A percentile compares a stretch with the other conserved stretches of the same genome.
phyloP scores from a whole-genome alignment of 2,797 vertebrate genomes.

The Capromys pilorides region DNA sequence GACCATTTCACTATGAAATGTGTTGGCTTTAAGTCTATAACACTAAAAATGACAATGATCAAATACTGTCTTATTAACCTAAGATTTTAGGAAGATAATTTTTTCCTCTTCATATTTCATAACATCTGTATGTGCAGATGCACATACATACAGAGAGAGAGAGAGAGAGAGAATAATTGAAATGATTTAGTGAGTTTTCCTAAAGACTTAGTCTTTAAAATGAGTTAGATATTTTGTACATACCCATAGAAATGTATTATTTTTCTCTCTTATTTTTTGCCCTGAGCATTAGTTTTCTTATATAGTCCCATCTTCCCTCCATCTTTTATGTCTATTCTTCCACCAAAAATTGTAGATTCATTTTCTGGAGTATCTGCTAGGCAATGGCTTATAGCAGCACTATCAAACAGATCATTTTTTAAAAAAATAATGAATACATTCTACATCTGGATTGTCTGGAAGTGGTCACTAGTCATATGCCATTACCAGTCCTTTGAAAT shows the following conservation, averaged over 20 bases:
- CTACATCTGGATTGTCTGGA: background rate
- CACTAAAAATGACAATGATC: background rate
- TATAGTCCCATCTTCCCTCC: background rate
- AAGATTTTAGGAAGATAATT: background rate
- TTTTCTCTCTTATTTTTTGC: background rate
- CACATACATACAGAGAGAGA: background rate
- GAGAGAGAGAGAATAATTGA: background rate
- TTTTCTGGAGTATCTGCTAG: background rate
- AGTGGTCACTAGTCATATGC: fast-evolving
- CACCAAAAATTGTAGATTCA: background rate
- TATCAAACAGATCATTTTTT: background rate
- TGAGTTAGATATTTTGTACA: background rate
- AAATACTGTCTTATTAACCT: background rate
- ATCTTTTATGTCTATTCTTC: background rate
- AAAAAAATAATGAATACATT: background rate
- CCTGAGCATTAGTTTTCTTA: background rate
- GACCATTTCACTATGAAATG: background rate
- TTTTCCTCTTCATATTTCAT: background rate
- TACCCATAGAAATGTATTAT: background rate
- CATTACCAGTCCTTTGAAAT: background rate
- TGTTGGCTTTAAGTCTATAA: slow-evolving; percentile 65
- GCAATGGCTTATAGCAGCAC: background rate
- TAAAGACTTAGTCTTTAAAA: background rate
- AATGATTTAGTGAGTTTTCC: background rate
- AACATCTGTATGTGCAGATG: background rate